Base-by-base conservation (phyloP, 2,797 vertebrate genomes). In the Trachurus trachurus region DNA sequence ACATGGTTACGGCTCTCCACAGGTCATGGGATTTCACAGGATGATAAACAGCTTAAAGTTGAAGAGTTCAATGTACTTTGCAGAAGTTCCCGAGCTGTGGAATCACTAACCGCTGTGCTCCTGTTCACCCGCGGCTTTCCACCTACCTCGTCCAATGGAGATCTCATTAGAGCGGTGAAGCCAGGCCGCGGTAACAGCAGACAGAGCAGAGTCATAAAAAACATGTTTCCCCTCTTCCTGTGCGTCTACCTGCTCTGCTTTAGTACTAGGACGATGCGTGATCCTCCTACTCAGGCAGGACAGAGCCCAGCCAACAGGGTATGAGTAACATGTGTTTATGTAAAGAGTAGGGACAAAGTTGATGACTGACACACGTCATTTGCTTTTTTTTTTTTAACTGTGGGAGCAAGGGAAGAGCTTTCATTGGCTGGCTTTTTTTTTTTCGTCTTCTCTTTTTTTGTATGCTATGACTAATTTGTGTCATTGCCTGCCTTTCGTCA, bases 51-150 rank as follows among this genome's bases (percentile, higher is more conserved):
- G 87, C 83, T 82, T 88, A 74, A 87, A 90, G 90, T 85, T 89
- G 83, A 92, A 90, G 85, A 92, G 93, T 91, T 94, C 92, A 93
- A 92, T 92, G 90, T 86, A 91, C 92, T 93, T 92, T 88, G 76
- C 86, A 89, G 80, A 88, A 78, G 83, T 88, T 88, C 82, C 76
- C 4, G 29, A 81, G 72, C 85, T 72, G 66, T 66, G 75, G 71
- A 82, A 74, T 85, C 65, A 47, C 76, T 76, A 74, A 77, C 84
- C 75, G 2, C 87, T 70, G 66, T 3, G 74, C 84, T 78, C 29
- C 66, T 66, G 71, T 81, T 78, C 76, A n/a, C 82, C 79, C 59
- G n/a, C 78, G 74, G 79, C 59, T 84, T 90, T 87, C 84, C 84
- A 89, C 93, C 90, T 92, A 94, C 93, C 91, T 91, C 82, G 49